These are phyloP conservation scores for Drosophila buzzatii DNA, from an alignment of 2,888 invertebrate species.

Conservation along the genomic window DNA sequence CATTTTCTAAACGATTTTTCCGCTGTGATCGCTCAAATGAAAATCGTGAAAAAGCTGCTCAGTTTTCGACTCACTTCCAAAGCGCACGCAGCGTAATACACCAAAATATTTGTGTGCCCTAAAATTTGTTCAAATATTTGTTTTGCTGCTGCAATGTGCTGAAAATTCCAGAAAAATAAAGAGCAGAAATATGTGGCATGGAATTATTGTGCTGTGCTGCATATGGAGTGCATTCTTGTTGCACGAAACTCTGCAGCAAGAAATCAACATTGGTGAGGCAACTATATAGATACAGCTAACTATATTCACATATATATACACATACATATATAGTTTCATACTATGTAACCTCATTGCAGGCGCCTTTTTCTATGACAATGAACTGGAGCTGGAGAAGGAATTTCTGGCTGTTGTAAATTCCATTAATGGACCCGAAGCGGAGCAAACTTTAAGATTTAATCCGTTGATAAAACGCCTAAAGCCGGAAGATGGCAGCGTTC, in stretches of 20 bases:
- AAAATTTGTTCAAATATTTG: constrained; percentile 24
- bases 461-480: constrained; percentile 76
- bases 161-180: constrained; percentile 43
- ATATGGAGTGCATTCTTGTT: constrained; percentile 64
- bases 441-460: constrained; percentile 78
- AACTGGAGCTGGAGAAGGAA: constrained; percentile 87
- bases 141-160: constrained; percentile 18
- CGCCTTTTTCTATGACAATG: constrained; percentile 86
- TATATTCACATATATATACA: neutral
- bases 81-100: constrained; percentile 28
- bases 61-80: constrained; percentile 18
- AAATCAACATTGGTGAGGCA: constrained; percentile 76
- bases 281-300: neutral
- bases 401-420: constrained; percentile 86
- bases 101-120: constrained; percentile 41
- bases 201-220: constrained; percentile 51
- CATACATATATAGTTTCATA: neutral
- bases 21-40: constrained; percentile 20
- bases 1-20: neutral
- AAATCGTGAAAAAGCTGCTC: constrained; percentile 43
- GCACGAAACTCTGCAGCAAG: constrained; percentile 56
- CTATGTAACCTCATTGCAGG: constrained; percentile 62
- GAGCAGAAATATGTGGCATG: constrained; percentile 54
- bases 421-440: constrained; percentile 78
- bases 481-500: constrained; percentile 74